A percentile compares a stretch with the other conserved stretches of the same genome.
Conservation (phyloP, 2,888 invertebrate species). For the Machimus rusticus region DNA sequence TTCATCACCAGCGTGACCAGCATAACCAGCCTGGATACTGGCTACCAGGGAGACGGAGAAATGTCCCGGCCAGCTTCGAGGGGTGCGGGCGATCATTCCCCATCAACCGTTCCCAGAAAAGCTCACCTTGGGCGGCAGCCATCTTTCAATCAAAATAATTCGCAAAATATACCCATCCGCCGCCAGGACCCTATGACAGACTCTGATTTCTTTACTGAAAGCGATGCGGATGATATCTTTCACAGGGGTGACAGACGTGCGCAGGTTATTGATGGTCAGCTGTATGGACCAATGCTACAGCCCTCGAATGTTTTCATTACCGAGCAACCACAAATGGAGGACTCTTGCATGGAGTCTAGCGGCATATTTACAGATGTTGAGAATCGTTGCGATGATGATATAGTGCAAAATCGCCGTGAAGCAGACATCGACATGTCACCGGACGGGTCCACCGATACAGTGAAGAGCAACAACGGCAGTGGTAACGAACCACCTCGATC, state of each 20-base stretch:
- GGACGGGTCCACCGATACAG: conserved; percentile 66
- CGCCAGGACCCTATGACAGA: conserved; percentile 88
- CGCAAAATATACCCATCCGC: conserved; percentile 69
- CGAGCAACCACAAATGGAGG: conserved; percentile 70
- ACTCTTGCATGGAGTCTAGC: conserved; percentile 86
- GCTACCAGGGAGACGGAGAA: conserved; percentile 92
- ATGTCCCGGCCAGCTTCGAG: conserved; percentile 87
- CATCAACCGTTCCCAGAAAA: conserved; percentile 66
- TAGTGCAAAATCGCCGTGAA: conserved; percentile 61
- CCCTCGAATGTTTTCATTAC: conserved; percentile 65
- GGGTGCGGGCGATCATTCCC: conserved; percentile 77
- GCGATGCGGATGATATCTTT: conserved; percentile 79
- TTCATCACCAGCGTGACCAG: conserved; percentile 90
- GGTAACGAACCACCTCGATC: conserved; percentile 47
- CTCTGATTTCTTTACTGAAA: conserved; percentile 90
- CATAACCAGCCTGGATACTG: conserved; percentile 90
- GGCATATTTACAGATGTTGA: conserved; percentile 89
- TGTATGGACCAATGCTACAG: conserved; percentile 73
- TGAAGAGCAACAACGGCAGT: conserved; percentile 65
- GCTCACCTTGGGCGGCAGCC: conserved; percentile 63
- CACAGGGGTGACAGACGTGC: conserved; percentile 79
- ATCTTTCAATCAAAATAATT: conserved; percentile 57
- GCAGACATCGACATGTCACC: conserved; percentile 69
- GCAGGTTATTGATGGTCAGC: conserved; percentile 87
- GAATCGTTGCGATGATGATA: conserved; percentile 72